Conservation (phyloP, 1,140 invertebrate genomes). For the Triops cancriformis region DNA sequence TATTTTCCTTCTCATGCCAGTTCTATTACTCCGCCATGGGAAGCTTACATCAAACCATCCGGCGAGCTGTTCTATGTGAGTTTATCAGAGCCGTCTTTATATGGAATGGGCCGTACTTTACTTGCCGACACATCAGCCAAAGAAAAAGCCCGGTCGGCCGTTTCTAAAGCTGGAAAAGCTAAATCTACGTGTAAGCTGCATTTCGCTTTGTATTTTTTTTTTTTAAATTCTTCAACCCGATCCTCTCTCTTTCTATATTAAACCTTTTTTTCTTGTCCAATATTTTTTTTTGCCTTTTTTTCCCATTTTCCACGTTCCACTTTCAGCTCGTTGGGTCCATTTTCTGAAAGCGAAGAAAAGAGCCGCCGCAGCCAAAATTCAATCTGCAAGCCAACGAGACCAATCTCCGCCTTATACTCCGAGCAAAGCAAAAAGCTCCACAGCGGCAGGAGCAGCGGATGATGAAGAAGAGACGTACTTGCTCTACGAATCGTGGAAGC, state of each 20-base stretch:
- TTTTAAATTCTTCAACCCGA: not conserved
- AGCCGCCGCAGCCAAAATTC: not conserved
- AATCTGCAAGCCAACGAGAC: not conserved
- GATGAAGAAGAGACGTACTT: not conserved
- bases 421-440: not conserved
- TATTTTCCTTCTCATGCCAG: not conserved
- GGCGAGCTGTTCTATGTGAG: not conserved
- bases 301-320: not conserved
- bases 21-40: not conserved
- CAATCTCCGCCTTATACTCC: not conserved
- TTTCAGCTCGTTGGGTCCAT: not conserved
- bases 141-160: not conserved
- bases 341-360: not conserved
- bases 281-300: not conserved
- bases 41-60: not conserved
- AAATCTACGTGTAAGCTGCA: not conserved
- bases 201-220: not conserved
- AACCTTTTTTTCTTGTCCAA: not conserved
- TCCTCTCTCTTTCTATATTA: not conserved
- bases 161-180: not conserved
- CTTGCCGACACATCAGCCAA: not conserved
- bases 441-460: not conserved
- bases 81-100: not conserved
- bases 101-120: not conserved
- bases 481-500: not conserved